These are phyloP conservation scores for Ataeniobius toweri DNA, from an alignment of 2,797 vertebrate genomes.

Conservation along the genomic window DNA sequence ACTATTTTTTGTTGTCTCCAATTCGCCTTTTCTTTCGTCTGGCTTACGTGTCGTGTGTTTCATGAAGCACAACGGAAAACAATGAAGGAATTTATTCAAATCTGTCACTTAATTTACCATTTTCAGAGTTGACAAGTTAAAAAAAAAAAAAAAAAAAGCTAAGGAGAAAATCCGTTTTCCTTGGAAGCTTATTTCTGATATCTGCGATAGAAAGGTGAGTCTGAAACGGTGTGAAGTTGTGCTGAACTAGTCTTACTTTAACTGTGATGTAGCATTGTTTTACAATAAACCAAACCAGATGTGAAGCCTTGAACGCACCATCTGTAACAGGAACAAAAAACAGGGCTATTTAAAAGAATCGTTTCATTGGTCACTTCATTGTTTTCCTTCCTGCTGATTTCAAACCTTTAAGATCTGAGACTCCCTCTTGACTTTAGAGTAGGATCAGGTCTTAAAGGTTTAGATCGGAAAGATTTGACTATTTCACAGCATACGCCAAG, in stretches of 20 bases:
- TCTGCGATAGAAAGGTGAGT: background rate
- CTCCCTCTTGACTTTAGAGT: background rate
- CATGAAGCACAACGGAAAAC: background rate
- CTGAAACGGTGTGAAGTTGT: background rate
- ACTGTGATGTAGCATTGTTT: background rate
- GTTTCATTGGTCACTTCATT: no score
- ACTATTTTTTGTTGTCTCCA: background rate
- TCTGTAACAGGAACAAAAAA: background rate
- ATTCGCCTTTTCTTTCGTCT: background rate
- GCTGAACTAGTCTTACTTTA: conserved; percentile 2
- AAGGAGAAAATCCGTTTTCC: background rate
- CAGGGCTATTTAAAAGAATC: background rate
- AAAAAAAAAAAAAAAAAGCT: no score
- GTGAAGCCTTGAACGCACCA: background rate
- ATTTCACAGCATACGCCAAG: background rate
- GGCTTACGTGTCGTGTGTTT: background rate
- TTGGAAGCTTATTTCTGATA: background rate
- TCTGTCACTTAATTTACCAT: background rate
- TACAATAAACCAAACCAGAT: background rate
- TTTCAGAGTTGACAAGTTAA: background rate
- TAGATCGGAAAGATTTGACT: background rate
- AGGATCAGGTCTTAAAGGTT: background rate
- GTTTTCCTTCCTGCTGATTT: background rate
- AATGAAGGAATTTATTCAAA: background rate
- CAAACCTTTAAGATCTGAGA: conserved; percentile 20